These are phyloP conservation scores for Lathamus discolor DNA, from an alignment of 2,113 vertebrate genomes.

Conservation along the genomic window DNA sequence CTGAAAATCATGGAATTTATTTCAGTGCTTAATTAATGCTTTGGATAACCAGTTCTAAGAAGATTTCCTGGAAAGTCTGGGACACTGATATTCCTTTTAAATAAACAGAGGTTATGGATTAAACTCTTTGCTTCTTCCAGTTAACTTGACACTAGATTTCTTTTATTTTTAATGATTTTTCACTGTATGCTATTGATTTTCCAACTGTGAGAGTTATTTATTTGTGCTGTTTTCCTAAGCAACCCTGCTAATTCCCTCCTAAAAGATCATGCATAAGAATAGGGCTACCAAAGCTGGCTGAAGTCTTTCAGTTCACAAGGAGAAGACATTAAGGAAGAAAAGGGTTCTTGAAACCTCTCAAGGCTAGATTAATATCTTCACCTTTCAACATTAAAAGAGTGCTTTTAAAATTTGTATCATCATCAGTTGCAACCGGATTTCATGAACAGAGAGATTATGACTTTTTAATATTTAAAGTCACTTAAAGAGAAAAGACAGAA, in stretches of 20 bases:
- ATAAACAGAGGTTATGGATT: background rate
- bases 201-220: slow-evolving; percentile 34
- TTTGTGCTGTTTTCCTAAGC: slow-evolving; percentile 15
- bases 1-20: background rate
- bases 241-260: background rate
- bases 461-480: background rate
- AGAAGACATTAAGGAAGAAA: slow-evolving; percentile 6
- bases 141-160: background rate
- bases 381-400: background rate
- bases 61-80: background rate
- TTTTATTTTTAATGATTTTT: slow-evolving; percentile 13
- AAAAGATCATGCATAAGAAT: background rate
- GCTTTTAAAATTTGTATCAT: background rate
- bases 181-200: background rate
- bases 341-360: slow-evolving; percentile 36
- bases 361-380: background rate
- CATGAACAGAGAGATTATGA: background rate
- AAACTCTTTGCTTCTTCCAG: background rate
- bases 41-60: background rate
- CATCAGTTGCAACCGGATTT: background rate
- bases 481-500: background rate
- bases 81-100: background rate
- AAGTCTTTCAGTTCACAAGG: background rate
- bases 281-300: background rate
- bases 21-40: background rate